These are phyloP conservation scores for Cryptus armator DNA, from an alignment of 2,888 invertebrate species.

Conservation along the genomic window DNA sequence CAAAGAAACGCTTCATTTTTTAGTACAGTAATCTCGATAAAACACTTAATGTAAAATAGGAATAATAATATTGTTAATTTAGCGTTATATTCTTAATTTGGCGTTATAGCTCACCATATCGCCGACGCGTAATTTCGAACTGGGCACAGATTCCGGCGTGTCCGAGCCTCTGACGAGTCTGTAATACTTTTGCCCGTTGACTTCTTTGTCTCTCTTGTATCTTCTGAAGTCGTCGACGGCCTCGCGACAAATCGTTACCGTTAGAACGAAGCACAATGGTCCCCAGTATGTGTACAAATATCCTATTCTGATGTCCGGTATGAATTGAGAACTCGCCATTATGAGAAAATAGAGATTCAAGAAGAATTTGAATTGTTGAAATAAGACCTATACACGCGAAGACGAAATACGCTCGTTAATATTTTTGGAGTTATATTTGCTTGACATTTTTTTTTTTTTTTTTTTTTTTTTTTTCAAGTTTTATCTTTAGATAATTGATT, in stretches of 20 bases:
- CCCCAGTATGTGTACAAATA: constrained; percentile 99
- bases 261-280: constrained; percentile 97
- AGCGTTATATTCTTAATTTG: background rate
- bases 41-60: background rate
- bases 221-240: constrained; percentile 98
- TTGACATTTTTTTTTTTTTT: no score
- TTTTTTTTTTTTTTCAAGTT: background rate
- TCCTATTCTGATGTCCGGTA: constrained; percentile 98
- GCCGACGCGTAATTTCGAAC: constrained; percentile 93
- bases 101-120: constrained; percentile 86
- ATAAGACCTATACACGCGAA: constrained; percentile 91
- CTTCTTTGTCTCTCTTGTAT: constrained; percentile 95
- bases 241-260: constrained; percentile 98
- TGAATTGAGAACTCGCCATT: constrained; percentile 99
- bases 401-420: no score
- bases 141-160: constrained; percentile 91
- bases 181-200: constrained; percentile 97
- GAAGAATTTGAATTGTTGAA: constrained; percentile 99
- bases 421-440: no score
- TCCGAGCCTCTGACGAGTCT: constrained; percentile 90
- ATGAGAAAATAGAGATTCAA: constrained; percentile 98
- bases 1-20: no score
- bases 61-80: background rate
- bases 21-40: no score
- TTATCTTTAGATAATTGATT: background rate